Percentiles rank a stretch among this genome's conserved stretches.
phyloP scores from a whole-genome alignment of 2,888 invertebrate genomes.

The Pocota personata region DNA sequence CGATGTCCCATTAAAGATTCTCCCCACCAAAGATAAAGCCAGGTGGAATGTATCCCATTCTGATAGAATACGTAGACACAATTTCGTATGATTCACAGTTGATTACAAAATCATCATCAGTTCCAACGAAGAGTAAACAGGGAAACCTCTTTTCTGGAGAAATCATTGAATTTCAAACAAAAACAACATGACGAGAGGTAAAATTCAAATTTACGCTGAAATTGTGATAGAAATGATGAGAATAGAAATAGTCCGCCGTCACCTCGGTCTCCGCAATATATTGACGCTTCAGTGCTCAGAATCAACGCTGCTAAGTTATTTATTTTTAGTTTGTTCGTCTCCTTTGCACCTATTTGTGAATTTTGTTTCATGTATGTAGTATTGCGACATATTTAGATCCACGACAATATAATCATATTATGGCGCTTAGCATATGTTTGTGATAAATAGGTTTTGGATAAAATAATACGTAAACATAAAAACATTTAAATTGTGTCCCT shows the following conservation, averaged over 20 bases:
- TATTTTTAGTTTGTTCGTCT: constrained; percentile 1
- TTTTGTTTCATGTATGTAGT: not conserved
- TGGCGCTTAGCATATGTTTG: not conserved
- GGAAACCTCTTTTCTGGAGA: not conserved
- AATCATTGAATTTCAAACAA: not conserved
- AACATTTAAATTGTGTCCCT: not conserved
- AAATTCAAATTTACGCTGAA: not conserved
- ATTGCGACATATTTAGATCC: constrained; percentile 1
- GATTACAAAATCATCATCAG: not conserved
- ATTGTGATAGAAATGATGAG: not conserved
- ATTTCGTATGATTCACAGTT: constrained; percentile 8
- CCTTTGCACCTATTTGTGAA: not conserved
- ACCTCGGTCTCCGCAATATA: not conserved
- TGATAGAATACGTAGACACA: not conserved
- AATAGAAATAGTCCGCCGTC: not conserved
- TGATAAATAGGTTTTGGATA: not conserved
- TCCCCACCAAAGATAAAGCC: not conserved
- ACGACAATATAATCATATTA: not conserved
- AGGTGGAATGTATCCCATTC: not conserved
- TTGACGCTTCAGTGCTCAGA: not conserved
- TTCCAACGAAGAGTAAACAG: not conserved
- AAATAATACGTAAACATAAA: not conserved
- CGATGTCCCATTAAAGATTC: not conserved
- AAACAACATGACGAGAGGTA: not conserved
- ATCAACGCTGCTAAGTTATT: not conserved